phyloP scores from a whole-genome alignment of 2,797 vertebrate genomes.

The Diplodus sargus region DNA sequence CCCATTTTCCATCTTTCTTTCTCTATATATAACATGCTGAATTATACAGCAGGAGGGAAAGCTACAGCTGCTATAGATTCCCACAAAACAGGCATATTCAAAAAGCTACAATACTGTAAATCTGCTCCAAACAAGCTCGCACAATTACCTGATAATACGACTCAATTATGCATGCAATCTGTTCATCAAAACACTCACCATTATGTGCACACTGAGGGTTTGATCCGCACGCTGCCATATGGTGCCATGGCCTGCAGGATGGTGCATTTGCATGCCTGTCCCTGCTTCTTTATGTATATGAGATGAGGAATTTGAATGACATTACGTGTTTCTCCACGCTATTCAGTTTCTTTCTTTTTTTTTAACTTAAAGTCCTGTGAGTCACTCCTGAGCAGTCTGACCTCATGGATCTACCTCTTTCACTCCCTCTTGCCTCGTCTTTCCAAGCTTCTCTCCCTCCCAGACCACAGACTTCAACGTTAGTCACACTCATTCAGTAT shows the following conservation, averaged over 20 bases:
- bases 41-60: constrained; percentile 29
- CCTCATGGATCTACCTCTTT: constrained; percentile 51
- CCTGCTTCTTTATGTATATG: constrained; percentile 52
- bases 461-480: constrained; percentile 58
- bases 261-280: constrained; percentile 55
- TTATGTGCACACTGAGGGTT: constrained; percentile 33
- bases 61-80: constrained; percentile 4
- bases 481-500: constrained; percentile 60
- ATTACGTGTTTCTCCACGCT: constrained; percentile 39
- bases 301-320: constrained; percentile 43
- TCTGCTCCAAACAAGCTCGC: constrained; percentile 28
- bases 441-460: constrained; percentile 54
- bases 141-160: constrained; percentile 40
- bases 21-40: constrained; percentile 26
- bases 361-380: constrained; percentile 37
- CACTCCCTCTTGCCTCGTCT: constrained; percentile 48
- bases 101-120: constrained; percentile 39
- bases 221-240: constrained; percentile 65
- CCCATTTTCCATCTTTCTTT: constrained; percentile 21
- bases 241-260: constrained; percentile 45
- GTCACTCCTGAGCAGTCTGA: constrained; percentile 46
- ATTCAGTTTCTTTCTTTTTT: constrained; percentile 2
- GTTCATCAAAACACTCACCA: constrained; percentile 49
- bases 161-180: constrained; percentile 68
- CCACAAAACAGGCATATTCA: neutral